These are phyloP conservation scores for Cheirogaleus medius DNA, from an alignment of 2,113 vertebrate species.

Conservation along the genomic window DNA sequence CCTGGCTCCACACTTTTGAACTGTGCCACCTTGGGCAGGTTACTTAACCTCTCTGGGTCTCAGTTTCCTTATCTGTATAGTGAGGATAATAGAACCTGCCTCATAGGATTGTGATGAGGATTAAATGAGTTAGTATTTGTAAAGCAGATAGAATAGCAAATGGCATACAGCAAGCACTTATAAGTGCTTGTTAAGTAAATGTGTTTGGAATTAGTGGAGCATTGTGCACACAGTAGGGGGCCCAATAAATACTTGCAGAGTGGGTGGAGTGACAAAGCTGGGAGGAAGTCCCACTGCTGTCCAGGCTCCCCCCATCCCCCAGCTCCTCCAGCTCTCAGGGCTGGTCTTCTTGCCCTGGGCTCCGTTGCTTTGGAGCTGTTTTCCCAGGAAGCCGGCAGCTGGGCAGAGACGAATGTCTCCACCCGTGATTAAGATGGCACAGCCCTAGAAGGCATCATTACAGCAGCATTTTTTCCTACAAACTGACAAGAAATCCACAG, in stretches of 20 bases:
- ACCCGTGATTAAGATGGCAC: not conserved
- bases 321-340: not conserved
- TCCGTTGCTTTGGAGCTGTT: not conserved
- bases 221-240: not conserved
- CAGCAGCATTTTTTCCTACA: not conserved
- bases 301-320: not conserved
- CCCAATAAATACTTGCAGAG: not conserved
- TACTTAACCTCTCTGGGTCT: not conserved
- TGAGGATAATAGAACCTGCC: not conserved
- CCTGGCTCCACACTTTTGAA: not conserved
- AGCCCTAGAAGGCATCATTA: not conserved
- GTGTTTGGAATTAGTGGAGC: not conserved
- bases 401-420: not conserved
- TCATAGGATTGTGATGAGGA: not conserved
- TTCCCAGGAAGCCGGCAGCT: conserved; percentile 23
- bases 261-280: not conserved
- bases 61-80: not conserved
- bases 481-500: conserved; percentile 35
- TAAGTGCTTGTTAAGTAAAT: not conserved
- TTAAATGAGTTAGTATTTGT: not conserved
- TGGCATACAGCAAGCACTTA: not conserved
- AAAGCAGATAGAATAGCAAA: not conserved
- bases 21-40: not conserved
- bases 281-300: not conserved
- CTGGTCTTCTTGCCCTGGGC: not conserved